Percentiles rank a stretch among this genome's conserved stretches.
These are phyloP conservation scores for Dipodomys spectabilis DNA, from an alignment of 2,113 vertebrate genomes.

Conservation along the genomic window DNA sequence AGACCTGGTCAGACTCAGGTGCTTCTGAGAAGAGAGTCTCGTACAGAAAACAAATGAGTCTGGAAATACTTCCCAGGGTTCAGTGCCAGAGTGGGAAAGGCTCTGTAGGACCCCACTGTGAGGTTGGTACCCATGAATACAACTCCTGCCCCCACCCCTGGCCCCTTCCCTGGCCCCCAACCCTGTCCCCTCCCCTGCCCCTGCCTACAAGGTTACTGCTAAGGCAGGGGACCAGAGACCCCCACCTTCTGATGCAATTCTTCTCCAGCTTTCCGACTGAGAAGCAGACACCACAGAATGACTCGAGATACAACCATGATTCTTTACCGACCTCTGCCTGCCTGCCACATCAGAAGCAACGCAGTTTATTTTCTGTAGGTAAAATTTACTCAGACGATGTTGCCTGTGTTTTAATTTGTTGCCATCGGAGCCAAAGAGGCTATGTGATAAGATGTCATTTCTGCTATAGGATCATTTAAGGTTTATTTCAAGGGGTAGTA, in stretches of 20 bases:
- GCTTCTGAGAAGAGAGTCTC: constrained; percentile 89
- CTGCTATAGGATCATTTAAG: constrained; percentile 61
- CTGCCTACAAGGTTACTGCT: no score
- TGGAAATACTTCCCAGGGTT: constrained; percentile 87
- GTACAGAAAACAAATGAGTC: constrained; percentile 88
- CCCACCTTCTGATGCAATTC: no score
- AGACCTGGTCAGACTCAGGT: constrained; percentile 88
- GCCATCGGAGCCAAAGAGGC: constrained; percentile 84
- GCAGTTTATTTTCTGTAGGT: constrained; percentile 64
- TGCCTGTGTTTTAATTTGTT: constrained; percentile 55
- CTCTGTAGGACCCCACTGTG: constrained; percentile 88
- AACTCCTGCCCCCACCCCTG: no score
- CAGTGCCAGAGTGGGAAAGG: constrained; percentile 88
- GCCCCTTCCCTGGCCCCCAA: no score
- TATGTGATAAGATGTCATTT: constrained; percentile 85
- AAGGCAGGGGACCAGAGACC: no score
- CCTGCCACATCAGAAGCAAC: constrained; percentile 42
- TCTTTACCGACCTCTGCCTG: constrained; percentile 67
- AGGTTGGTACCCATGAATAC: constrained; percentile 84
- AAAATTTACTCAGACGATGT: no score
- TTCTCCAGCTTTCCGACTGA: constrained; percentile 23
- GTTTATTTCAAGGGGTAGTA: constrained; percentile 69
- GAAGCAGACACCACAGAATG: constrained; percentile 67
- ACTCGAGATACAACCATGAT: constrained; percentile 46
- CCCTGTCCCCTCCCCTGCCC: no score